A percentile compares a stretch with the other conserved stretches of the same genome.
These are phyloP conservation scores for Dromaius novaehollandiae DNA, from an alignment of 2,113 vertebrate species.

Conservation along the genomic window DNA sequence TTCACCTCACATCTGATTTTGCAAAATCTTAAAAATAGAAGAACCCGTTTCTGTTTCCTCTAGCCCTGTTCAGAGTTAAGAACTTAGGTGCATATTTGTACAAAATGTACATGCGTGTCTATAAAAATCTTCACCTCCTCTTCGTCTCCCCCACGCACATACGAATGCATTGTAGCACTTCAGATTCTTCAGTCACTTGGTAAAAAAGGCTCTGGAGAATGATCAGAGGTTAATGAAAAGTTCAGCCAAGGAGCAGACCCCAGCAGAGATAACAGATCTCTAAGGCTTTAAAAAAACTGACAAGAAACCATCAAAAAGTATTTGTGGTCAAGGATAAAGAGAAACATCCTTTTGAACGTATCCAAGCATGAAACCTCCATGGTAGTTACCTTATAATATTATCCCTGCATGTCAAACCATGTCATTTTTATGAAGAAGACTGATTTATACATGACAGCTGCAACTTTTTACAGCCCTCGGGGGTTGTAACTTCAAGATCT, in stretches of 20 bases:
- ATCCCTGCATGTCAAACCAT: slow-evolving; percentile 27
- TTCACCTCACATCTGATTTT: not conserved
- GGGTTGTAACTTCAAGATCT: slow-evolving; percentile 39
- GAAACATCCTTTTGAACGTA: slow-evolving; percentile 64
- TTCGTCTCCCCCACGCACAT: not conserved
- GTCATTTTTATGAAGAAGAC: slow-evolving; percentile 49
- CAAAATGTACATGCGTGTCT: not conserved
- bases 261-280: slow-evolving; percentile 31
- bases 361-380: slow-evolving; percentile 50
- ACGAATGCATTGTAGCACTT: not conserved
- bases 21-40: not conserved
- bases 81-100: not conserved
- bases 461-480: slow-evolving; percentile 36
- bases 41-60: not conserved
- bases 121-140: slow-evolving; percentile 34
- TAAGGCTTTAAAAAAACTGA: slow-evolving; percentile 57
- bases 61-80: not conserved
- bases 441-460: slow-evolving; percentile 52
- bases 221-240: slow-evolving; percentile 63
- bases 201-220: not conserved
- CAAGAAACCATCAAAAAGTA: slow-evolving; percentile 61
- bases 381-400: slow-evolving; percentile 49
- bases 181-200: not conserved
- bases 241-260: slow-evolving; percentile 54
- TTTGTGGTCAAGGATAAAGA: slow-evolving; percentile 63